Evolutionary conservation across 2,113 vertebrate genomes (phyloP).

Genomic region (Tachysurus fulvidraco): DNA sequence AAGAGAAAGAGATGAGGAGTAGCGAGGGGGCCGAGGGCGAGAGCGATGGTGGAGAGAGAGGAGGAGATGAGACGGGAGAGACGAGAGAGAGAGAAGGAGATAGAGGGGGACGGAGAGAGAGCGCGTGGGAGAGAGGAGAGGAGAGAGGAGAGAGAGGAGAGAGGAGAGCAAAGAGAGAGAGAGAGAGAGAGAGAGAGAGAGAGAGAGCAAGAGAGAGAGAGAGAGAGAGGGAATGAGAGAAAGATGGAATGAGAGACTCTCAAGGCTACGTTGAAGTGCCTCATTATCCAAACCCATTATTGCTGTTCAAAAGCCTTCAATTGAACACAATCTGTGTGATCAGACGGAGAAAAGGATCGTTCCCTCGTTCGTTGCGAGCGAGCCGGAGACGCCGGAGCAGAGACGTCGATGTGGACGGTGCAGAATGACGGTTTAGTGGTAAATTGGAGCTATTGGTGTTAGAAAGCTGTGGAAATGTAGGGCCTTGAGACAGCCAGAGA

Average conservation of each 20-base stretch:
- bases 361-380: neutral
- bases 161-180: too few species aligned
- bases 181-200: neutral
- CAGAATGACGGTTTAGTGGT: conserved; percentile 1
- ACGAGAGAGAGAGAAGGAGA: neutral
- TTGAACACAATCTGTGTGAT: conserved; percentile 18
- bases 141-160: too few species aligned
- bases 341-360: neutral
- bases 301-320: neutral
- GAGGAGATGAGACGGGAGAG: neutral
- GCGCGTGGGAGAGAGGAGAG: neutral
- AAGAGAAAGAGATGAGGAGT: too few species aligned
- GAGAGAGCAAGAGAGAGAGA: neutral
- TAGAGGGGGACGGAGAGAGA: neutral
- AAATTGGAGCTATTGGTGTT: conserved; percentile 14
- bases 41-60: neutral
- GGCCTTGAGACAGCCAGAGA: neutral
- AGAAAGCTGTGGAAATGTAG: neutral
- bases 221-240: neutral
- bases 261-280: neutral
- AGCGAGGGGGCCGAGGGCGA: too few species aligned
- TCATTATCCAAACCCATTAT: conserved; percentile 29
- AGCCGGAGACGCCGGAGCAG: neutral
- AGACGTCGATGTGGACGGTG: conserved; percentile 18
- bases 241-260: neutral